These are phyloP conservation scores for Clitarchus hookeri DNA, from an alignment of 2,888 invertebrate species.

Conservation along the genomic window DNA sequence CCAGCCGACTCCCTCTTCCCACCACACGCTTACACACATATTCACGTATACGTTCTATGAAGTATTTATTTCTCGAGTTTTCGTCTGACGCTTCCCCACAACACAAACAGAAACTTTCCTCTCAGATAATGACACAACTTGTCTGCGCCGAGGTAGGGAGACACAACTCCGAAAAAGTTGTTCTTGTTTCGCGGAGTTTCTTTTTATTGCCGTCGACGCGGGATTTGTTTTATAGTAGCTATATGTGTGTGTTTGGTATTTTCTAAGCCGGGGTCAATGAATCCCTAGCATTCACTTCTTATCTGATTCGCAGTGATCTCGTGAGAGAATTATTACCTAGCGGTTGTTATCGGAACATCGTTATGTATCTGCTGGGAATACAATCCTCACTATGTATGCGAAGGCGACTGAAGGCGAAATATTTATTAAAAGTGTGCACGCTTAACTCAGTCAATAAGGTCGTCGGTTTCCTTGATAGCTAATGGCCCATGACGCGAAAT, in stretches of 20 bases:
- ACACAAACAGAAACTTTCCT: background rate
- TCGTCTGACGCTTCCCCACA: background rate
- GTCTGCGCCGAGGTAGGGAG: background rate
- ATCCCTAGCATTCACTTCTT: background rate
- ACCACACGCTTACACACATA: background rate
- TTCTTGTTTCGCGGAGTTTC: background rate
- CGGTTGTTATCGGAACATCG: no score
- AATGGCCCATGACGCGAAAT: no score
- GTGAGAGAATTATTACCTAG: no score
- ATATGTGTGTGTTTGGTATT: background rate
- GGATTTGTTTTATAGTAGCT: background rate
- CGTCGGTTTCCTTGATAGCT: no score
- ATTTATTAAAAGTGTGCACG: no score
- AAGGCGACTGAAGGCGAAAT: no score
- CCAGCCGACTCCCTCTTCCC: background rate
- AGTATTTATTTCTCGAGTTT: background rate
- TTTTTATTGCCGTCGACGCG: background rate
- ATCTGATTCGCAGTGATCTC: background rate
- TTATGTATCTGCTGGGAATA: no score
- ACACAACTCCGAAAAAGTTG: background rate
- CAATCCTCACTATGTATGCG: no score
- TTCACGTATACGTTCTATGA: background rate
- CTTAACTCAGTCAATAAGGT: no score
- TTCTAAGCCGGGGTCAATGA: background rate
- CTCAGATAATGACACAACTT: constrained; percentile 3